phyloP scores from a whole-genome alignment of 2,113 vertebrate species.

The Acrocephalus kingi region DNA sequence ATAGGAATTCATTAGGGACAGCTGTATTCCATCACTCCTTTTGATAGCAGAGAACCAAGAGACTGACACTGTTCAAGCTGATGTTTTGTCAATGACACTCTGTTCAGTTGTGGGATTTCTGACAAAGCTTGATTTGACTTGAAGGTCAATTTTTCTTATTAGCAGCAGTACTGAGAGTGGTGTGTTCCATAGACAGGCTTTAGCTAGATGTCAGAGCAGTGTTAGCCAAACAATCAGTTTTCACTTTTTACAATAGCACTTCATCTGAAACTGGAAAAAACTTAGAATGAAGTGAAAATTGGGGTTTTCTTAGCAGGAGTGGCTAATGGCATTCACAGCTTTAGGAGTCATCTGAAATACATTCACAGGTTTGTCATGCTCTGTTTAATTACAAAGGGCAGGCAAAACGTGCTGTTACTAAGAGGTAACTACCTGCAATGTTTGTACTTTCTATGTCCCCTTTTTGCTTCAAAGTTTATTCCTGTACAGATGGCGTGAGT shows the following conservation, averaged over 20 bases:
- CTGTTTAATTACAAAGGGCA: neutral
- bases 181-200: neutral
- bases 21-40: neutral
- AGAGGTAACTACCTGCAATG: neutral
- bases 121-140: neutral
- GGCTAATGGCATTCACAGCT: neutral
- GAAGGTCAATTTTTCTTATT: neutral
- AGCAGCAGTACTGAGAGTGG: neutral
- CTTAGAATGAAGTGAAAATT: neutral
- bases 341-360: neutral
- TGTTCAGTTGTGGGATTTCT: neutral
- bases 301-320: neutral
- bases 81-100: neutral
- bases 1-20: slow-evolving; percentile 7
- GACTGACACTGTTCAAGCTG: neutral
- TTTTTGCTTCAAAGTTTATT: neutral
- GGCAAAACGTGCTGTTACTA: neutral
- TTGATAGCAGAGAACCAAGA: neutral
- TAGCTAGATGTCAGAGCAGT: neutral
- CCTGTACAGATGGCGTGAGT: neutral
- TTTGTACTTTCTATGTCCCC: neutral
- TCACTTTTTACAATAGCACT: neutral
- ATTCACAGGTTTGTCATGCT: neutral
- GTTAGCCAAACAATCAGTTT: neutral
- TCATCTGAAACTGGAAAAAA: neutral